Conservation (phyloP, 2,113 vertebrate species). For the Thamnophis sirtalis region DNA sequence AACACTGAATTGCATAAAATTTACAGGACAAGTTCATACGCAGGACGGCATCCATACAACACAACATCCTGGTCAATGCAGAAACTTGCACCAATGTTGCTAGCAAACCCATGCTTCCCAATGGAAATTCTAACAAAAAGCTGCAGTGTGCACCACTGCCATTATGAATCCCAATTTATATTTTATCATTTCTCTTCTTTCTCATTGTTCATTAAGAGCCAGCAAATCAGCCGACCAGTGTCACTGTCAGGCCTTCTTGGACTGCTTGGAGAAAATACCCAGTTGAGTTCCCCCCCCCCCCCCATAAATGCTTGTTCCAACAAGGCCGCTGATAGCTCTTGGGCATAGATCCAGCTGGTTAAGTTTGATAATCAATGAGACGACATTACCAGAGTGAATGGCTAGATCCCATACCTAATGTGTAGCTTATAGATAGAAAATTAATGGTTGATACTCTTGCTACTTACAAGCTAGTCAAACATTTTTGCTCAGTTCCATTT, state of each 20-base stretch:
- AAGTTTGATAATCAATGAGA: neutral
- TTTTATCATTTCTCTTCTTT: neutral
- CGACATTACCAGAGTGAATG: neutral
- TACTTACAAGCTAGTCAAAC: neutral
- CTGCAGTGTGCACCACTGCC: neutral
- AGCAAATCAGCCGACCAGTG: neutral
- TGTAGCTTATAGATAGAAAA: neutral
- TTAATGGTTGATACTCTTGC: accelerated
- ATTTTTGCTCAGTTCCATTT: accelerated
- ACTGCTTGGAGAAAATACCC: neutral
- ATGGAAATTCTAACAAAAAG: neutral
- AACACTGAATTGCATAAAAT: neutral
- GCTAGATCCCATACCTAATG: neutral
- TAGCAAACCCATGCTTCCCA: neutral
- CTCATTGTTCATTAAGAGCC: neutral
- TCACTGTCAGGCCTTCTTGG: neutral
- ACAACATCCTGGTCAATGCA: neutral
- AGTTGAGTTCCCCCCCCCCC: neutral
- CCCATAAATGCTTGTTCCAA: neutral
- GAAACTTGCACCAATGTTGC: neutral
- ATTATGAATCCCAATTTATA: neutral
- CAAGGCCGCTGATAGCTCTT: neutral
- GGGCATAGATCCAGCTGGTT: neutral
- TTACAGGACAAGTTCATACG: neutral
- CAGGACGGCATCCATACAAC: neutral